phyloP scores from a whole-genome alignment of 2,888 invertebrate genomes.

The Emmelina monodactyla region DNA sequence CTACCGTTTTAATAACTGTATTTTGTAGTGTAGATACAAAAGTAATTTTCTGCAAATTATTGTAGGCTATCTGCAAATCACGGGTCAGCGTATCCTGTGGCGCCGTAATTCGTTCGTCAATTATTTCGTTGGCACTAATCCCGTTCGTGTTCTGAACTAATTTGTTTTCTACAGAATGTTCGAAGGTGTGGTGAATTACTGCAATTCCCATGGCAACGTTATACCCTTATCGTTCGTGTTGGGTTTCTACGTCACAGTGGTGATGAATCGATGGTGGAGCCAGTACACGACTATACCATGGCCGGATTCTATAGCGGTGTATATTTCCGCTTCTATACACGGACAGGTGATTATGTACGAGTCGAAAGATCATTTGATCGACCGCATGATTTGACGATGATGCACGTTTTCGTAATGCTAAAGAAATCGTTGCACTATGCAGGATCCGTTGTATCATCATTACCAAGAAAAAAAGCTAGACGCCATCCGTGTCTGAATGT shows the following conservation, averaged over 20 bases:
- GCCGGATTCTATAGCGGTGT: slow-evolving; percentile 88
- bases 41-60: too few relatives aligned
- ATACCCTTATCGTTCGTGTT: slow-evolving; percentile 93
- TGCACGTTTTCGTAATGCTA: slow-evolving; percentile 15
- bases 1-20: too few relatives aligned
- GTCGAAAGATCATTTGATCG: slow-evolving; percentile 10
- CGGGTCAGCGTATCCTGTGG: too few relatives aligned
- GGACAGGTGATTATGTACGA: slow-evolving; percentile 81
- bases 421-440: too few relatives aligned
- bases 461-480: too few relatives aligned
- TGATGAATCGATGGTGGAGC: slow-evolving; percentile 93
- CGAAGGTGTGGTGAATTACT: slow-evolving; percentile 84
- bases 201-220: slow-evolving; percentile 84
- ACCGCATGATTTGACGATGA: slow-evolving; percentile 13
- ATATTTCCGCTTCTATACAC: slow-evolving; percentile 83
- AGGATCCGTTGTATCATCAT: too few relatives aligned
- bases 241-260: slow-evolving; percentile 92
- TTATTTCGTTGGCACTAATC: too few relatives aligned
- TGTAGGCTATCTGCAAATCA: too few relatives aligned
- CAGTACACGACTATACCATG: slow-evolving; percentile 85
- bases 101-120: too few relatives aligned
- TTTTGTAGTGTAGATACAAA: too few relatives aligned
- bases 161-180: slow-evolving; percentile 69
- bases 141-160: too few relatives aligned
- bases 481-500: too few relatives aligned